Base-by-base conservation (phyloP, 2,113 vertebrate species). In the Aldabrachelys gigantea region DNA sequence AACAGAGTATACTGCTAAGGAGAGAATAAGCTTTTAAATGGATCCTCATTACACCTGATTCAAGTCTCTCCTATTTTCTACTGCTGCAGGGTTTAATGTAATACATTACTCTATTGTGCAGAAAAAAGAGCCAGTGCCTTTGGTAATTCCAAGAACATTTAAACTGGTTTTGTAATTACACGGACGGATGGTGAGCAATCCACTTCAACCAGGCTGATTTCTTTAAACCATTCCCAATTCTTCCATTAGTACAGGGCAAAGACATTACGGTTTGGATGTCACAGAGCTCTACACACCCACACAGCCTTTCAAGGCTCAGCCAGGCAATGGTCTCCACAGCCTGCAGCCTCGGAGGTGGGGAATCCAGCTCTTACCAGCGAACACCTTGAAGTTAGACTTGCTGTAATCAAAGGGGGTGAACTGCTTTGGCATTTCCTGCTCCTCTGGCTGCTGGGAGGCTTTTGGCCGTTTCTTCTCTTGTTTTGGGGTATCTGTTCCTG, bases 371-470 rank as follows among this genome's bases (percentile, higher is more conserved):
- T 96, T 97, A 99, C 99, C 99, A 75, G 99, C 97, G 97, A 99
- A 99, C 82, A 99, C 98, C 96, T 98, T 99, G 93, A 99, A 98
- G 96, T 99, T 98, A 6, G 99, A 98, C 94, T 99, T 98, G 97
- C 98, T 99, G 98, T 99, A 99, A 98, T 99, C 99, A 3, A 98
- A 99, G 5, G 99, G 99, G 14, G 98, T 99, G 54, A 99, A 99
- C 21, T 98, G 95, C 35, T 97, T 94, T 0, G 98, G 53, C 1
- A 92, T 38, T 9, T 97, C 97, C 3, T 95, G 91, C 56, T 97
- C 96, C 56, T 96, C 95, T 1, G 97, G 62, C 52, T 98, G 98
- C 95, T 98, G 98, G 27, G 96, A 78, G 10, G 84, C 79, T 96
- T 98, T 99, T 81, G 97, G 94, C 35, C 97, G 92, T 94, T 99